Base-by-base conservation (phyloP, 2,113 vertebrate genomes). In the Neodontobutis hainanensis region DNA sequence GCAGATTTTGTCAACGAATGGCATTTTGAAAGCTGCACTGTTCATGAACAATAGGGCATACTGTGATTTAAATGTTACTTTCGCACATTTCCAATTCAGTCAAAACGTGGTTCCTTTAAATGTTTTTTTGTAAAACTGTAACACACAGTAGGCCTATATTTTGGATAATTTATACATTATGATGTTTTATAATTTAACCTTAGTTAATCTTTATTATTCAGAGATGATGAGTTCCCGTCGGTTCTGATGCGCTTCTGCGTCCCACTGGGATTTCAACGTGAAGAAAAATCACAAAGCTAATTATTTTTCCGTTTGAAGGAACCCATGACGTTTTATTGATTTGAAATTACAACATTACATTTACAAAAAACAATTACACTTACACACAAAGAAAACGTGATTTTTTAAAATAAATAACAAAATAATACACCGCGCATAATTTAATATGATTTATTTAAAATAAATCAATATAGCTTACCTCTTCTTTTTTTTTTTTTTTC, bases 271-370 rank as follows among this genome's bases (percentile, higher is more conserved):
- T 85, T 35, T 1, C 56, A 45, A 81, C 82, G 87, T 73, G 75
- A 60, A 83, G 45, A 4, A 66, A 78, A 14, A 74, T 85, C 62
- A 92, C 91, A 89, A 80, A 83, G 90, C 79, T 91, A 92, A 91
- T 94, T 94, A 93, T 92, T 94, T 95, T 94, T 95, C 92, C 93
- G 82, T 92, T 85, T 94, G 91, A 93, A 88, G 79, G 89, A 90
- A 87, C 79, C 85, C 82, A 92, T 94, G 92, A 95, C 93, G 89
- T 89, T 89, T 81, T 85, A 81, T 70, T 80, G 83, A 91, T 79
- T 77, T 90, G 93, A 93, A 92, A 94, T 87, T 73, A 78, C 75
- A 65, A 73, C 78, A 61, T 70, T 89, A 46, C 44, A 46, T 14
- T 46, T 14, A 46, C 44, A 11, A 27, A n/a, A 9, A 27, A 34